A percentile compares a stretch with the other conserved stretches of the same genome.
Evolutionary conservation across 2,888 invertebrate species (phyloP).

Genomic region (Leptopterna dolabrata): DNA sequence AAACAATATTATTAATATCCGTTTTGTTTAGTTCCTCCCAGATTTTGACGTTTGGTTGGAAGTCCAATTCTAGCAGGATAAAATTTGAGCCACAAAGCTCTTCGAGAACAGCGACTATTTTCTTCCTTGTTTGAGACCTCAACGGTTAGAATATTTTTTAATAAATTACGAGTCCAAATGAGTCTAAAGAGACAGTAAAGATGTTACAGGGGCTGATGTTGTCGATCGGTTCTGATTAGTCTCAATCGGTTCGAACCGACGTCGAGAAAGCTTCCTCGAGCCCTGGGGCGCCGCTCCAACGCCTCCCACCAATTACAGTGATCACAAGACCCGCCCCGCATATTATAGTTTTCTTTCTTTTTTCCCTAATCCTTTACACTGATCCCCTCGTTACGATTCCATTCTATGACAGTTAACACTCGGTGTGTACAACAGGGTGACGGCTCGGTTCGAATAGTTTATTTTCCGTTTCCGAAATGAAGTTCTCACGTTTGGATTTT

Average conservation of each 20-base stretch:
- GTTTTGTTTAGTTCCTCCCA: too few species aligned
- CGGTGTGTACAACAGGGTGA: background rate
- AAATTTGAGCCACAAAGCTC: too few species aligned
- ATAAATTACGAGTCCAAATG: background rate
- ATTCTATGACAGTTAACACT: background rate
- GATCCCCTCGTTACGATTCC: background rate
- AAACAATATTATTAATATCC: too few species aligned
- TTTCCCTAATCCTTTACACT: background rate
- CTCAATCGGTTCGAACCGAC: background rate
- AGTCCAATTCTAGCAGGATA: too few species aligned
- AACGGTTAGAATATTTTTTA: too few species aligned
- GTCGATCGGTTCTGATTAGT: background rate
- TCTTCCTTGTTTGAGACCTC: too few species aligned
- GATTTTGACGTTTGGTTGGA: too few species aligned
- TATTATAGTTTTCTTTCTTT: conserved; percentile 21
- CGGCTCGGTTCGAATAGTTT: background rate
- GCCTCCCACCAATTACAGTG: conserved; percentile 44
- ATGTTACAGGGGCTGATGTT: background rate
- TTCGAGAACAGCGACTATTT: too few species aligned
- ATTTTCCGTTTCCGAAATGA: background rate
- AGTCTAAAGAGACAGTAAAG: background rate
- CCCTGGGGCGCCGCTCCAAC: conserved; percentile 22
- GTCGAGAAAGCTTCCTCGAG: background rate
- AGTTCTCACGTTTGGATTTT: background rate
- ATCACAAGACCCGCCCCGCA: conserved; percentile 40